Percentiles rank a stretch among this genome's conserved stretches.
phyloP scores from a whole-genome alignment of 2,888 invertebrate genomes.

The Machimus atricapillus region DNA sequence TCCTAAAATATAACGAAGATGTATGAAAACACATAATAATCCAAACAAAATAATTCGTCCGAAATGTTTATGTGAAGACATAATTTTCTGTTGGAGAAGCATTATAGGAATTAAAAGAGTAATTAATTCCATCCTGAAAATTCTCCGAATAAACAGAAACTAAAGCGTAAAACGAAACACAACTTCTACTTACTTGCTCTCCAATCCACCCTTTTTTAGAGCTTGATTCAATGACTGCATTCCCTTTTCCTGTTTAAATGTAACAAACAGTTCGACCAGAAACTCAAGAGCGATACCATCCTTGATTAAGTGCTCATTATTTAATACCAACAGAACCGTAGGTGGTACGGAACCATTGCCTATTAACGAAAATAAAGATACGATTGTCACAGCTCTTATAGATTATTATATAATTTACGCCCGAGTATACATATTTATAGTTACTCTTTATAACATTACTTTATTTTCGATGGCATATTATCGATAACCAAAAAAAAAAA shows the following conservation, averaged over 20 bases:
- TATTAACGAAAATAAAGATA: constrained; percentile 50
- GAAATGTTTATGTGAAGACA: constrained; percentile 24
- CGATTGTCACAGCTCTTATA: no score
- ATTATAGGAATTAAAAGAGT: constrained; percentile 56
- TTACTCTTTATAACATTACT: no score
- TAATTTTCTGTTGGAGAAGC: constrained; percentile 54
- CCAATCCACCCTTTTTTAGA: constrained; percentile 85
- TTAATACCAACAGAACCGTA: constrained; percentile 83
- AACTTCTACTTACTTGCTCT: constrained; percentile 65
- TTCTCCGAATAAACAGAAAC: constrained; percentile 47
- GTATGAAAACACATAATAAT: constrained; percentile 32
- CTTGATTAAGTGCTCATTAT: constrained; percentile 92
- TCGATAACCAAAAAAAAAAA: no score
- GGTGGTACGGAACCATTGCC: constrained; percentile 91
- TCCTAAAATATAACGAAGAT: neutral
- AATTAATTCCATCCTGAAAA: constrained; percentile 54
- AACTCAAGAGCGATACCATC: constrained; percentile 95
- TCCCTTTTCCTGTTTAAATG: constrained; percentile 91
- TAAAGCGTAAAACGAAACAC: neutral
- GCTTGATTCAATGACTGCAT: constrained; percentile 83
- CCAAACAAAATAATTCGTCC: constrained; percentile 43
- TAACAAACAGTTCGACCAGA: constrained; percentile 89
- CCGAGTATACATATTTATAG: no score
- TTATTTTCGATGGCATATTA: no score
- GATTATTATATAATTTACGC: no score